Percentiles rank a stretch among this genome's conserved stretches.
Evolutionary conservation across 2,888 invertebrate species (phyloP).

Genomic region (Ligdia adustata): DNA sequence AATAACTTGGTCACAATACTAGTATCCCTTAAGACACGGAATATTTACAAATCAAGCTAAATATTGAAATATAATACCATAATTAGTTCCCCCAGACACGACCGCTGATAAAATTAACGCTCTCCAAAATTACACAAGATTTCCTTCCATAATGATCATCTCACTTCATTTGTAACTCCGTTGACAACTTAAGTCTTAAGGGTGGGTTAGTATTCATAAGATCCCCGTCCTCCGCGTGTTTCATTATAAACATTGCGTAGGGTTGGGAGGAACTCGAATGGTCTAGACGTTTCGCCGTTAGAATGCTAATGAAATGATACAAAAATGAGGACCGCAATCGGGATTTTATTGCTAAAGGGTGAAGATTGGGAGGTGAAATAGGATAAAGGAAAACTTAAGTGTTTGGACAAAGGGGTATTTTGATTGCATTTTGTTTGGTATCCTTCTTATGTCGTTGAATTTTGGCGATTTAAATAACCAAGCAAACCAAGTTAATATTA

Average conservation of each 20-base stretch:
- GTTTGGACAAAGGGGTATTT: not conserved
- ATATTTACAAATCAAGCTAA: too few relatives aligned
- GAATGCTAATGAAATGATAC: conserved; percentile 44
- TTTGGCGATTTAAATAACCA: too few relatives aligned
- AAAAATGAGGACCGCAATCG: conserved; percentile 19
- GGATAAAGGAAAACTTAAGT: not conserved
- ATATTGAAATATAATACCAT: too few relatives aligned
- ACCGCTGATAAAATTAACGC: conserved; percentile 27
- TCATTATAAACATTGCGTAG: conserved; percentile 61
- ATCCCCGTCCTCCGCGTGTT: conserved; percentile 56
- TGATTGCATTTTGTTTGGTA: not conserved
- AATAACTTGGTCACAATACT: too few relatives aligned
- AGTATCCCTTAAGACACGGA: too few relatives aligned
- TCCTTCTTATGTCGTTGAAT: too few relatives aligned
- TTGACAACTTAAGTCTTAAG: conserved; percentile 75
- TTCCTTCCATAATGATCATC: conserved; percentile 40
- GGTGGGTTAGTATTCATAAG: conserved; percentile 73
- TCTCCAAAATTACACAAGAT: conserved; percentile 49
- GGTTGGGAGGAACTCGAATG: conserved; percentile 36
- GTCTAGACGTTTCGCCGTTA: conserved; percentile 44
- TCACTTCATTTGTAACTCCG: conserved; percentile 65
- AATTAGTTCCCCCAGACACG: not conserved
- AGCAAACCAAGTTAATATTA: too few relatives aligned
- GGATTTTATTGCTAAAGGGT: conserved; percentile 26
- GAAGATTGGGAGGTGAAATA: not conserved